Evolutionary conservation across 2,113 vertebrate genomes (phyloP), one percentile per base, ranked within the genome.

Genomic region (Arizona elegans): DNA sequence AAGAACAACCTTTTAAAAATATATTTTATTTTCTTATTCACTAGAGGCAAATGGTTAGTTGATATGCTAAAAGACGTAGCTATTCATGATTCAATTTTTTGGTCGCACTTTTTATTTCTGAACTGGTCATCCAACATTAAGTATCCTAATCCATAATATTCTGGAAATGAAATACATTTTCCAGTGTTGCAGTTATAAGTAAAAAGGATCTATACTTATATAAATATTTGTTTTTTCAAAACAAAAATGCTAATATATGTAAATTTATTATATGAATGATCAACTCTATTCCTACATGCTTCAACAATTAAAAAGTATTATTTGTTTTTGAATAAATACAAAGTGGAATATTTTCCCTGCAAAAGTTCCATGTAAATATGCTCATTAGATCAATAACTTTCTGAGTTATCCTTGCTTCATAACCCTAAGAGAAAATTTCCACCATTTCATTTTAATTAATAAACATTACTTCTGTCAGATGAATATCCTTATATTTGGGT

Each of bases 1-100:
- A 91, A 96, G 93, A 94, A 87, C 90, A 93, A 95, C 88, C 17
- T 91, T 86, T n/a, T 87, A 93, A 93, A 90, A 89, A 58, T 19
- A 52, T 2, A 55, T 93, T 88, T 88, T 87, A 91, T 3, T 26
- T 70, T 59, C 11, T 92, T 90, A 29, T 23, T 0, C 93, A 92
- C 81, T n/a, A 59, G 89, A 89, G 12, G 17, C 91, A 55, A 94
- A 95, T 9, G 7, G 92, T 94, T 19, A 38, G 19, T 13, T 90
- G 90, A 6, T 10, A 29, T 0, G 1, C 43, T 15, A 38, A 95
- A 90, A 92, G 58, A 81, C 81, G 91, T 54, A 54, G 7, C 26
- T 43, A 5, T 89, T 33, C 70, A 92, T 90, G 1, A 93, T 24
- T 23, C 91, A 1, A 93, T 24, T 26, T 90, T 58, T 53, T 91